These are phyloP conservation scores for Atherinosoma microstoma DNA, from an alignment of 2,797 vertebrate genomes.

Conservation along the genomic window DNA sequence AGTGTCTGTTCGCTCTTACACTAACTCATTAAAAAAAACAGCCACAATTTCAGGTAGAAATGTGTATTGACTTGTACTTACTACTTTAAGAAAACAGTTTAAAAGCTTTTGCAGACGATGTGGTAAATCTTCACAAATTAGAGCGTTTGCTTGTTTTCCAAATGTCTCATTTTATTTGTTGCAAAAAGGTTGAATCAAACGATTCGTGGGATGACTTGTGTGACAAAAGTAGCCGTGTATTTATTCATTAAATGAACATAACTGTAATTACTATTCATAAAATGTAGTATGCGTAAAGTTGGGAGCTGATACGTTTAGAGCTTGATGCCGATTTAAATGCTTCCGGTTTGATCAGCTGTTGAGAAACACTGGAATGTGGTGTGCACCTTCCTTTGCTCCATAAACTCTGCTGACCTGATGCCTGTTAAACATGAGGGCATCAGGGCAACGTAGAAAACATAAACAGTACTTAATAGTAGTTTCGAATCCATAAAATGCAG, in stretches of 20 bases:
- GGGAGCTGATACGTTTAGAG: neutral
- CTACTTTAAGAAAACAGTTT: neutral
- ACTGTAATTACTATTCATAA: too few relatives aligned
- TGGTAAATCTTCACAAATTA: neutral
- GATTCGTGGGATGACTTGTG: neutral
- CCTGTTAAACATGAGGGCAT: neutral
- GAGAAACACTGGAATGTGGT: slow-evolving; percentile 28
- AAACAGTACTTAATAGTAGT: neutral
- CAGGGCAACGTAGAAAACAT: neutral
- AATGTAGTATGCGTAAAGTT: neutral
- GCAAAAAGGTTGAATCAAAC: neutral
- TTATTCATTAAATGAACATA: neutral
- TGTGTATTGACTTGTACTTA: neutral
- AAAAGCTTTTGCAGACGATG: neutral
- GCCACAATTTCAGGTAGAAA: neutral
- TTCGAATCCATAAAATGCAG: neutral
- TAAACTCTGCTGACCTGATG: neutral
- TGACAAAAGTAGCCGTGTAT: neutral
- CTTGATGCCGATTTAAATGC: slow-evolving; percentile 15
- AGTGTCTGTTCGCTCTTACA: neutral
- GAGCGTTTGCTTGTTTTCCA: neutral
- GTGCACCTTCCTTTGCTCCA: slow-evolving; percentile 15
- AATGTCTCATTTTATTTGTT: neutral
- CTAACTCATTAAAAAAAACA: slow-evolving; percentile 7
- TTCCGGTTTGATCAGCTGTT: slow-evolving; percentile 70